Percentiles rank a stretch among this genome's conserved stretches.
These are phyloP conservation scores for Macrosiphum euphorbiae DNA, from an alignment of 2,888 invertebrate species.

Conservation along the genomic window DNA sequence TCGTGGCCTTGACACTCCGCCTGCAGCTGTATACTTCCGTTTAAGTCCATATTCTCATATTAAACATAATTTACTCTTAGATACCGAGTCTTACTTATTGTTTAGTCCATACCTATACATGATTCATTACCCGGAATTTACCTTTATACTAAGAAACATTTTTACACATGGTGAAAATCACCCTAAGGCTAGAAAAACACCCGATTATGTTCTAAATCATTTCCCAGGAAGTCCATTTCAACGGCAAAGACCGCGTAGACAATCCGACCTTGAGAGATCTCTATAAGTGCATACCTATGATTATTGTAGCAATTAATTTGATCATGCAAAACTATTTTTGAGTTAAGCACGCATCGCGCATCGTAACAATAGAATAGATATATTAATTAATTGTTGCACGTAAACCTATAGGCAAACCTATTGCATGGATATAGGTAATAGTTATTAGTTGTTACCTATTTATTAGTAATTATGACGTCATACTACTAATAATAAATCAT, in stretches of 20 bases:
- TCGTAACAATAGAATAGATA: neutral
- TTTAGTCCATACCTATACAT: neutral
- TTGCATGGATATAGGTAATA: constrained; percentile 8
- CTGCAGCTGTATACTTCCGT: neutral
- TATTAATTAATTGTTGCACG: constrained; percentile 34
- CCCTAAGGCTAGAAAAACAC: constrained; percentile 17
- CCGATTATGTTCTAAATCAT: neutral
- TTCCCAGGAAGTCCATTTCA: constrained; percentile 33
- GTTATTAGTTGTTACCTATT: neutral
- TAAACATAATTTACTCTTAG: neutral
- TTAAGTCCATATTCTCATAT: constrained; percentile 8
- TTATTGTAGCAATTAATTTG: constrained; percentile 13
- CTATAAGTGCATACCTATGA: neutral
- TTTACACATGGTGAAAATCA: neutral
- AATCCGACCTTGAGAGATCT: constrained; percentile 17
- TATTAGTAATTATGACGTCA: neutral
- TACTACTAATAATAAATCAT: neutral
- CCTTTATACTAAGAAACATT: neutral
- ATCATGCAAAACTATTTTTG: constrained; percentile 15
- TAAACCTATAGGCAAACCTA: neutral
- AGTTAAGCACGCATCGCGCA: neutral
- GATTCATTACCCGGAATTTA: constrained; percentile 38
- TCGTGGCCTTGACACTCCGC: constrained; percentile 30
- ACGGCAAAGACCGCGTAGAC: neutral
- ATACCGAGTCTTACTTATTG: neutral